Evolutionary conservation across 2,113 vertebrate species (phyloP), one percentile per base, ranked within the genome.

Genomic region (Pogonocichla stellata): DNA sequence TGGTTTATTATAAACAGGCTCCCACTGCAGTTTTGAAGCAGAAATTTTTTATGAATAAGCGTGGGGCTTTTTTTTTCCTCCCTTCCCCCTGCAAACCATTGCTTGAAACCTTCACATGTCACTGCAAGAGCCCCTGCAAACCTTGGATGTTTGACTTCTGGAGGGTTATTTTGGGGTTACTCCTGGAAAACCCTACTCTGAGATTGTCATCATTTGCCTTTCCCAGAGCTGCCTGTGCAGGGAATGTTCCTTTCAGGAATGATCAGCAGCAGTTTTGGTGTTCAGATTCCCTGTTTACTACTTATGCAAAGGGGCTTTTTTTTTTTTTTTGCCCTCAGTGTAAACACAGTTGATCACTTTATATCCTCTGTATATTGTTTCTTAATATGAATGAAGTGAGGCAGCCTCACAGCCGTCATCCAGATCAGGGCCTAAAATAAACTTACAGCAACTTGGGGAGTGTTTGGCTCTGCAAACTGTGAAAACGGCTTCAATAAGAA

Each of bases 291-390:
- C 86, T 65, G 69, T 95, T 93, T 65, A 62, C 87, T 88, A 51
- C 56, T 88, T 57, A n/a, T 60, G 57, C 57, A 79, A 69, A 86
- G 47, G 81, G 65, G 9, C 5, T 51, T 31, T 36, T 67, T 60
- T 51, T 31, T 36, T 66, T 60, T 58, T 77, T 28, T 42, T 14
- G 3, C 67, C 47, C 33, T 50, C 95, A 87, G 64, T 47, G 45
- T 97, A 97, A 97, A 96, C 97, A 95, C 25, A 88, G 93, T 90
- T 85, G 96, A 96, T 96, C 88, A 33, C 92, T 97, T 95, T 96
- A 92, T 96, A 96, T 70, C 93, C 95, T 97, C 95, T 96, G 95
- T 96, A 66, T 96, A 94, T 97, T 94, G 96, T 96, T 97, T 80
- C 97, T 96, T 75, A 83, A 95, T 80, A 64, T 58, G 96, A 97